Evolutionary conservation across 1,140 invertebrate genomes (phyloP).

Genomic region (Platyscapa corneri): DNA sequence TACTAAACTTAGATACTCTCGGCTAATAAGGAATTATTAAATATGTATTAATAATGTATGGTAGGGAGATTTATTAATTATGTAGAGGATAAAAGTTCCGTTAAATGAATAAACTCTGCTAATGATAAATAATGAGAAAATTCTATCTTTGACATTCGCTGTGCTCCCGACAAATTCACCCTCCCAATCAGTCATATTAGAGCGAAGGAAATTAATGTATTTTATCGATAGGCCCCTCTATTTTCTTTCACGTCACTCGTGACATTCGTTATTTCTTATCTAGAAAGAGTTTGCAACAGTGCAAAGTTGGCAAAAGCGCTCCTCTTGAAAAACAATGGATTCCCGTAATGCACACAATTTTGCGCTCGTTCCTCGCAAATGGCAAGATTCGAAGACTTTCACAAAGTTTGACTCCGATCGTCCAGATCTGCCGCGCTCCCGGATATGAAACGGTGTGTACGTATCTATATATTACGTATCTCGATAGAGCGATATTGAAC

Average conservation of each 20-base stretch:
- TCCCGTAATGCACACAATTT: conserved; percentile 16
- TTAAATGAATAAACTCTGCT: neutral
- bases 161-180: neutral
- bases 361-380: neutral
- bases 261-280: conserved; percentile 38
- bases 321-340: conserved; percentile 35
- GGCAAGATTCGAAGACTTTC: neutral
- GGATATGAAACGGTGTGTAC: neutral
- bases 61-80: neutral
- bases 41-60: neutral
- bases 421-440: conserved; percentile 15
- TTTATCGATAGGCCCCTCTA: neutral
- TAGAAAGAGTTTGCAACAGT: neutral
- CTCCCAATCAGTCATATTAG: neutral
- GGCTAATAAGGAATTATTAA: neutral
- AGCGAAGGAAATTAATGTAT: conserved; percentile 13
- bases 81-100: no score
- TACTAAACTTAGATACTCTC: no score
- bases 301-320: conserved; percentile 33
- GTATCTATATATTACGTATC: conserved; percentile 16
- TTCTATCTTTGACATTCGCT: neutral
- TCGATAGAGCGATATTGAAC: conserved; percentile 41
- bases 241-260: neutral
- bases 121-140: neutral
- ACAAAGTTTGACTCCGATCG: conserved; percentile 43